Conservation (phyloP, 2,113 vertebrate species). For the Sebastes fasciatus region DNA sequence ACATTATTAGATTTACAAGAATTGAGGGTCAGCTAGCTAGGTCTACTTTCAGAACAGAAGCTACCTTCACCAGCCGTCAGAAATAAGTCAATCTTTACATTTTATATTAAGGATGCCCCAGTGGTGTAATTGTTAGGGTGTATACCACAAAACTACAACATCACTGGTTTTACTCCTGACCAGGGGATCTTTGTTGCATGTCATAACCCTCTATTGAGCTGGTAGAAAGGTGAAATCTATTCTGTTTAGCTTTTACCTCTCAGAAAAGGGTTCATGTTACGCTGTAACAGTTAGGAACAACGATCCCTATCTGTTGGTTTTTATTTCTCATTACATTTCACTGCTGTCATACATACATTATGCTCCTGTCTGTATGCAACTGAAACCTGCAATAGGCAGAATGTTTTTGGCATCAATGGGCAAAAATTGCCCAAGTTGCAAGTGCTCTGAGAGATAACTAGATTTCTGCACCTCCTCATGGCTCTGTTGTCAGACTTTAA, state of each 20-base stretch:
- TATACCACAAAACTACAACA: neutral
- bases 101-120: neutral
- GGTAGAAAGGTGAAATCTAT: neutral
- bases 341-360: neutral
- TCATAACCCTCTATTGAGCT: neutral
- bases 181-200: neutral
- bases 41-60: neutral
- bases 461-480: too few relatives aligned
- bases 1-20: neutral
- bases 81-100: neutral
- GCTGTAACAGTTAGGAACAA: neutral
- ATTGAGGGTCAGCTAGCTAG: neutral
- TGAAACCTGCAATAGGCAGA: too few relatives aligned
- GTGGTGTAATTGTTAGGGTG: neutral
- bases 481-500: too few relatives aligned
- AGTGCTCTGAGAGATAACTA: too few relatives aligned
- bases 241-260: neutral
- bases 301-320: too few relatives aligned
- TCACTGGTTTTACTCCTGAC: neutral
- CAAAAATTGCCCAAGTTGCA: too few relatives aligned
- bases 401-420: too few relatives aligned
- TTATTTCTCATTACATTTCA: neutral
- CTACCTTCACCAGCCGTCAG: too few relatives aligned
- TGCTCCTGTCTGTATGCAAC: neutral
- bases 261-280: too few relatives aligned